Evolutionary conservation across 92 coral and sea anemone genomes (phyloP), one percentile per base, ranked within the genome.

Genomic region (Palythoa grandiflora): DNA sequence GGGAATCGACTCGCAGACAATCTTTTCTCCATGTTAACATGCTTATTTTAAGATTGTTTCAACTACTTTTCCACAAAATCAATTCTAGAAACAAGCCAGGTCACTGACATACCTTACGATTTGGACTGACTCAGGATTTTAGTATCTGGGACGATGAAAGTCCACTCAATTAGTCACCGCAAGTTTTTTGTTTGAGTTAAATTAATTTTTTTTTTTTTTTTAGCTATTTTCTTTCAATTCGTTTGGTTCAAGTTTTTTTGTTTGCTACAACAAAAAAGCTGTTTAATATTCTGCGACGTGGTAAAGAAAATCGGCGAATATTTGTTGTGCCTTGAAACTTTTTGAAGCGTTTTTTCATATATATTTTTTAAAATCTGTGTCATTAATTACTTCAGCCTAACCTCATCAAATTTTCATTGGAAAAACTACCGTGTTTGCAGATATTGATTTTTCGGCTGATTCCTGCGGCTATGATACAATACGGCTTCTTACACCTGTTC

Each of bases 381-480:
- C 20, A 14, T 73, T 63, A 81, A 65, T 81, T 81, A 55, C 75
- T 81, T 81, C 40, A 65, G 47, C n/a, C 47, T 19, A n/a, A 7
- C 14, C 28, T 81, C 86, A 66, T 81, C 75, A 81, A 81, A 81
- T 37, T 61, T 81, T 81, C 73, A 81, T 81, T 15, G 15, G 55
- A 44, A 66, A 81, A 47, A 44, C 2, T 38, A 40, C 74, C 16
- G 75, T 80, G 70, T 65, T 63, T 37, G 75, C 44, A 20, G 75
- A 35, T 47, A 52, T 44, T 81, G 86, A 48, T 68, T 65, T 40
- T 8, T 38, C 44, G 59, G 21, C 75, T 44, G 86, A 38, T 11
- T 44, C 86, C 75, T 20, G 52, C 37, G 57, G 60, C 86, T 71
- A 6, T 81, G n/a, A 65, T 48, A 47, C 85, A 80, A 80, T 38